Conservation (phyloP, 2,113 vertebrate genomes). For the Tympanuchus pallidicinctus region DNA sequence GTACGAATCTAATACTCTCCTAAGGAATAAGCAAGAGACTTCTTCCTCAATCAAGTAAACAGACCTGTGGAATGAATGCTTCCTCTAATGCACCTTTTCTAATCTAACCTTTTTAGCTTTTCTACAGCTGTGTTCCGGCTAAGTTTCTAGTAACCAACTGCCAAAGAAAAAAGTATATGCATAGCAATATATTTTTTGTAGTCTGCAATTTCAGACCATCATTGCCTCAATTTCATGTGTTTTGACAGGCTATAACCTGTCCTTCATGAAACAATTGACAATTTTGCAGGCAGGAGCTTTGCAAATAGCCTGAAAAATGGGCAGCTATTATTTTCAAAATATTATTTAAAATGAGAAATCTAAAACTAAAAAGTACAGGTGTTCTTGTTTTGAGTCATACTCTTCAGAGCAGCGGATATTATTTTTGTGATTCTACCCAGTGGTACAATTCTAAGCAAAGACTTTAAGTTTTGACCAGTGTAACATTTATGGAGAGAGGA, state of each 20-base stretch:
- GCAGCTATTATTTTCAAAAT: constrained; percentile 23
- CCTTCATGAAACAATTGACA: constrained; percentile 10
- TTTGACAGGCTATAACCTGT: constrained; percentile 54
- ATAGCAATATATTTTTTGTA: neutral
- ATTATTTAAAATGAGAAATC: neutral
- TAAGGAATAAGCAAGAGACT: neutral
- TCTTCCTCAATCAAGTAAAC: neutral
- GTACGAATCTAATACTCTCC: neutral
- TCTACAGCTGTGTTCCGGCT: neutral
- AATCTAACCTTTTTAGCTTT: neutral
- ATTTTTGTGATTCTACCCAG: neutral
- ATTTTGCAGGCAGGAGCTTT: constrained; percentile 15
- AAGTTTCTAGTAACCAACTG: constrained; percentile 5
- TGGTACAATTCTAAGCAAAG: neutral
- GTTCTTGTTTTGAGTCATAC: neutral
- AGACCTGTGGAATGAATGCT: neutral
- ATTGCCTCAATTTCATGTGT: constrained; percentile 44
- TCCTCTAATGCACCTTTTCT: neutral
- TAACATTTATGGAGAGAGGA: neutral
- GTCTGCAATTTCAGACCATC: constrained; percentile 29
- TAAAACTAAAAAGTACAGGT: neutral
- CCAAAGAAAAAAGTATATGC: constrained; percentile 9
- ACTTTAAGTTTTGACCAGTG: neutral
- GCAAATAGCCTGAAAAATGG: constrained; percentile 30
- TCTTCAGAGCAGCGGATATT: neutral